Percentiles rank a stretch among this genome's conserved stretches.
phyloP scores from a whole-genome alignment of 2,113 vertebrate species.

The Mirounga angustirostris region DNA sequence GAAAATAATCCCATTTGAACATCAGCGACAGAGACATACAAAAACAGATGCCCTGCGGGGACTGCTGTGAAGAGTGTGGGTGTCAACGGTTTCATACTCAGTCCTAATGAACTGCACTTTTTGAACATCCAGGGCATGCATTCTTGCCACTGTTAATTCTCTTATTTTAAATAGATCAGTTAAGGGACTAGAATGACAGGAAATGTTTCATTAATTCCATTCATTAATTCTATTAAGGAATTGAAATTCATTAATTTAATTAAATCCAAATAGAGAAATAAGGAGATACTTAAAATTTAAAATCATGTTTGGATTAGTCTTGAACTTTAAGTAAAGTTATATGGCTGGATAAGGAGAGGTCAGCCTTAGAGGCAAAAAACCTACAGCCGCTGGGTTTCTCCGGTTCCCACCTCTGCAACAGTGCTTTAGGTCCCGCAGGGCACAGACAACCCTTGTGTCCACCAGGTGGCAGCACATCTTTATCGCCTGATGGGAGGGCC shows the following conservation, averaged over 20 bases:
- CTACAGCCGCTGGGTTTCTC: not conserved
- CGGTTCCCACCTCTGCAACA: not conserved
- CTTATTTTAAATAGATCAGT: not conserved
- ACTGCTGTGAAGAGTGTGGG: rapidly evolving
- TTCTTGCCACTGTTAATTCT: not conserved
- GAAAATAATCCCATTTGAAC: not conserved
- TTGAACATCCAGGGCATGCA: not conserved
- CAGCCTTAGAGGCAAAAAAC: not conserved
- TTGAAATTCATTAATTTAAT: not conserved
- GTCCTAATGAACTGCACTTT: not conserved
- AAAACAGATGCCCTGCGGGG: not conserved
- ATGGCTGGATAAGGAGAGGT: not conserved
- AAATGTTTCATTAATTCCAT: not conserved
- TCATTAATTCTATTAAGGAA: too few relatives aligned
- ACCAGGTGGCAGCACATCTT: constrained; percentile 73
- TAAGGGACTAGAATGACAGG: not conserved
- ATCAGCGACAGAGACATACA: not conserved
- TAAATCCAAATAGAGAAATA: constrained; percentile 14
- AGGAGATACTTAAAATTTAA: not conserved
- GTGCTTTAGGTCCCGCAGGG: not conserved
- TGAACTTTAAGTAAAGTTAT: constrained; percentile 11
- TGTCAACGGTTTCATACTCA: not conserved
- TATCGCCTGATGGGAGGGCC: not conserved
- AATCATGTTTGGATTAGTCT: not conserved
- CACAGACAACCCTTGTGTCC: not conserved